These are phyloP conservation scores for Pinna nobilis DNA, from an alignment of 1,140 invertebrate species.

Conservation along the genomic window DNA sequence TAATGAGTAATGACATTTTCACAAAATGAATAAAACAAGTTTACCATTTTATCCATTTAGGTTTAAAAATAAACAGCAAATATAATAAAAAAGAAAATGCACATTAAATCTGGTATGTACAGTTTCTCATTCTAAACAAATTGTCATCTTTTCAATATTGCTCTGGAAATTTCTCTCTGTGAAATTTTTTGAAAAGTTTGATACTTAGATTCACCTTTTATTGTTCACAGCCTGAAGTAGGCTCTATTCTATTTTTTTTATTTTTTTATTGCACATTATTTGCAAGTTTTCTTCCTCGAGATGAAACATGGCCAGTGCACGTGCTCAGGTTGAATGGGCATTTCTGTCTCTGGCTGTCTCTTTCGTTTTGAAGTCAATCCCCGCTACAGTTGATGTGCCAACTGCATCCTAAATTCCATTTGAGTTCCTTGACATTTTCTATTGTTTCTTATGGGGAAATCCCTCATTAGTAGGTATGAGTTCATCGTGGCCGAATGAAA, in stretches of 20 bases:
- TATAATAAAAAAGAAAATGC: no score
- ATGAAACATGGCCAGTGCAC: not conserved
- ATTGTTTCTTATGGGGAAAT: not conserved
- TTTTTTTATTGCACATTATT: not conserved
- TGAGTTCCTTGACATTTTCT: not conserved
- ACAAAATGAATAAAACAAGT: not conserved
- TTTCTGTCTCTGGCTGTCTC: not conserved
- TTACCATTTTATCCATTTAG: not conserved
- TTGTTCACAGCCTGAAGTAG: not conserved
- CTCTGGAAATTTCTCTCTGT: not conserved
- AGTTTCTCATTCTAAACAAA: not conserved
- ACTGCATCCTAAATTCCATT: not conserved
- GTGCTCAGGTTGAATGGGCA: not conserved
- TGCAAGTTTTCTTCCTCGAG: not conserved
- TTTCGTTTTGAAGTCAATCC: not conserved
- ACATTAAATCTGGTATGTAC: not conserved
- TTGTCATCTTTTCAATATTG: not conserved
- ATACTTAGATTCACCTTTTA: no score
- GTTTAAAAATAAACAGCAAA: not conserved
- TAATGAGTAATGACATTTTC: not conserved
- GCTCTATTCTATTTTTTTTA: not conserved
- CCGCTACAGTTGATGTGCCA: not conserved
- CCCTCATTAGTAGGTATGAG: not conserved
- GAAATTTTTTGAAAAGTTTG: no score
- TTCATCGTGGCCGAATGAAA: not conserved